A percentile compares a stretch with the other conserved stretches of the same genome.
These are phyloP conservation scores for Neogobius melanostomus DNA, from an alignment of 2,113 vertebrate species.

Conservation along the genomic window DNA sequence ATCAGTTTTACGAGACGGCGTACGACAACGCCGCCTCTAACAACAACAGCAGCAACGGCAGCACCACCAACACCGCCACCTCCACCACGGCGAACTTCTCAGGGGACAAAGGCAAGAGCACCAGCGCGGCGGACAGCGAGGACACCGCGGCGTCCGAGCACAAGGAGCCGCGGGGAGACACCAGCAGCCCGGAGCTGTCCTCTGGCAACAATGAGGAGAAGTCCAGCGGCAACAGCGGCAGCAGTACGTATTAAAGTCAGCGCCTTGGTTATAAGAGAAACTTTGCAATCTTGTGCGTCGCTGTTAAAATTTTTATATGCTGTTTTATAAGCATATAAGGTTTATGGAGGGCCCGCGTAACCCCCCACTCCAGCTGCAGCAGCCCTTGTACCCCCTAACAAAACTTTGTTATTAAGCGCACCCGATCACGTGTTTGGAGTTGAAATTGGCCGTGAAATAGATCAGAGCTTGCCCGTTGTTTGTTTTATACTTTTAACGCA, in stretches of 20 bases:
- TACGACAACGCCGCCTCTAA: constrained; percentile 77
- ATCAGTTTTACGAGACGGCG: constrained; percentile 97
- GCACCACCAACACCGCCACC: neutral
- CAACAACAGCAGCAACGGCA: constrained; percentile 4
- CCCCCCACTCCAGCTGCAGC: constrained; percentile 73
- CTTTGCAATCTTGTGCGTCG: constrained; percentile 90
- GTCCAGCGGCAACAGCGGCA: constrained; percentile 88
- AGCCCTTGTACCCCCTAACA: constrained; percentile 80
- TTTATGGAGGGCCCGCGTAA: constrained; percentile 98
- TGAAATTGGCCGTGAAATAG: constrained; percentile 99
- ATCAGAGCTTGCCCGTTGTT: constrained; percentile 67
- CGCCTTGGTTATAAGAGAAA: constrained; percentile 86
- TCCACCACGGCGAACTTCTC: constrained; percentile 82
- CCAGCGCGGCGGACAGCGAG: constrained; percentile 81
- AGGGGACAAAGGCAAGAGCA: constrained; percentile 84
- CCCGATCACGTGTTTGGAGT: constrained; percentile 94
- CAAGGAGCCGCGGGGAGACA: constrained; percentile 84
- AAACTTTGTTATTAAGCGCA: constrained; percentile 98
- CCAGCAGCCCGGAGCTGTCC: constrained; percentile 93
- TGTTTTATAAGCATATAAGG: constrained; percentile 99
- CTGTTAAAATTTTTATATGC: constrained; percentile 99
- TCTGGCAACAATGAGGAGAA: constrained; percentile 99
- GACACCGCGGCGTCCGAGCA: constrained; percentile 74
- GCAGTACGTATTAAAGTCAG: constrained; percentile 92
- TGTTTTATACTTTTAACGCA: constrained; percentile 16